Evolutionary conservation across 2,113 vertebrate genomes (phyloP).

Genomic region (Pedionomus torquatus): DNA sequence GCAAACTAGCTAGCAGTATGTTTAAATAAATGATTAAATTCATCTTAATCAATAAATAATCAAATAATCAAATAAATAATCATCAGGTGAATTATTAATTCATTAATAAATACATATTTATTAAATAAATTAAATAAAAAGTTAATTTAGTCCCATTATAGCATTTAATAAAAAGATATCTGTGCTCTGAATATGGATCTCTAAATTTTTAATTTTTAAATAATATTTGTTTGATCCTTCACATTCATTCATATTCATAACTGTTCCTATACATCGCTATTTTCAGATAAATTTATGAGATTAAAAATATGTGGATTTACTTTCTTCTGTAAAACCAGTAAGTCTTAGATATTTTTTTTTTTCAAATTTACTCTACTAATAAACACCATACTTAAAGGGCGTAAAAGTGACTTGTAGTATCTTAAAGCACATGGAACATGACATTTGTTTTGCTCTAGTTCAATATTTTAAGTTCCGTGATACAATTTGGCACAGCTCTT

Average conservation of each 20-base stretch:
- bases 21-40: background rate
- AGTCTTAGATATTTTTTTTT: background rate
- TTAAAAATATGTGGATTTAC: background rate
- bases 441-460: conserved; percentile 12
- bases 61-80: background rate
- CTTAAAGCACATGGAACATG: background rate
- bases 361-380: background rate
- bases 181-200: background rate
- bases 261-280: background rate
- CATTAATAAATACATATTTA: background rate
- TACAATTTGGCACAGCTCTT: background rate
- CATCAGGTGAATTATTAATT: background rate
- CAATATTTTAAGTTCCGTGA: background rate
- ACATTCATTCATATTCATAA: background rate
- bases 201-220: background rate
- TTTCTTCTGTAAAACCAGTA: background rate
- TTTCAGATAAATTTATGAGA: background rate
- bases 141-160: background rate
- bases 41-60: background rate
- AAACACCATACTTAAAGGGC: background rate
- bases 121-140: background rate
- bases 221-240: background rate
- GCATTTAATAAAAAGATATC: background rate
- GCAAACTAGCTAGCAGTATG: background rate
- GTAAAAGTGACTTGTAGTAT: background rate